Base-by-base conservation (phyloP, 1,140 invertebrate genomes). In the Dufourea novaeangliae region DNA sequence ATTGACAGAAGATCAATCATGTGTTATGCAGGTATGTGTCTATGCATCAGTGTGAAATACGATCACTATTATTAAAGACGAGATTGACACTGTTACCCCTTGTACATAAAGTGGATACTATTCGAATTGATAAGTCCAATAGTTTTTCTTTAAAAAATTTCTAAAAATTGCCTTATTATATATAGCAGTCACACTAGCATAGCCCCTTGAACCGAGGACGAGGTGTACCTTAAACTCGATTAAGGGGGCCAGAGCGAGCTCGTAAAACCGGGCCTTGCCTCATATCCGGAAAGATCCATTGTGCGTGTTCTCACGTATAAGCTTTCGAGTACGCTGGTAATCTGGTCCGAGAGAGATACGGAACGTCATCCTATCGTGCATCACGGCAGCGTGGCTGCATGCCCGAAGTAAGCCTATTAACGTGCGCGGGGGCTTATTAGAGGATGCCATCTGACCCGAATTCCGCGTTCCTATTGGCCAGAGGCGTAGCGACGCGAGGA, bases 351-450 rank as follows among this genome's bases (percentile, higher is more conserved):
- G 81, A 85, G 80, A 87, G 46, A 50, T 87, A 87, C 80, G 77
- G 82, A 61, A 70, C 74, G 63, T 70, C 81, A 59, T 82, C 50
- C 79, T 77, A 78, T 81, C 70, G 68, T 79, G 63, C 82, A 82
- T 80, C 70, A 77, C 52, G 54, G 12, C 52, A 46, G 12, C 39
- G 29, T 75, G 61, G 46, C 56, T 71, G 62, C 68, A 57, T 61
- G 63, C 68, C 62, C 62, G 62, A 64, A 80, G 70, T 87, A 87
- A 87, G 85, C 85, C 81, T 87, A 87, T 87, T 87, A 87, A n/a
- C n/a, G n/a, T n/a, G 50, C 46, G 71, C 62, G 37, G 59, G 50
- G 56, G 54, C 64, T 83, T 86, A 83, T 86, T 85, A 84, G 81
- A 72, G 76, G 81, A 83, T 76, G 80, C 57, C 70, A 81, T 82